These are phyloP conservation scores for Pandion haliaetus DNA, from an alignment of 2,113 vertebrate species.

Conservation along the genomic window DNA sequence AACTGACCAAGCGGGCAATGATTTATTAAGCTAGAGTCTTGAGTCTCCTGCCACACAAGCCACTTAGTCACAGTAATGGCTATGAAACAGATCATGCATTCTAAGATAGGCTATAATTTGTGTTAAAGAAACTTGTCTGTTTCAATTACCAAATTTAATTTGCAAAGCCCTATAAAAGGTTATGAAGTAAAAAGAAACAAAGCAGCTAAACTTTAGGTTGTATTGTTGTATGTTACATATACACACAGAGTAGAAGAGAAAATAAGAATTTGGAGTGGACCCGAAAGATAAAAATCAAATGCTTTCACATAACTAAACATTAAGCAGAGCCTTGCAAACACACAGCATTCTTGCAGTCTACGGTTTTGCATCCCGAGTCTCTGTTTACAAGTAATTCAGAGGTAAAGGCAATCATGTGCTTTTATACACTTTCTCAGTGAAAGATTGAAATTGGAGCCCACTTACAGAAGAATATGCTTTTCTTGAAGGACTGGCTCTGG, in stretches of 20 bases:
- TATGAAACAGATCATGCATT: slow-evolving; percentile 62
- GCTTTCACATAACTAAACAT: background rate
- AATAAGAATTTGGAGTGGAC: background rate
- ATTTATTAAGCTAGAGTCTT: slow-evolving; percentile 58
- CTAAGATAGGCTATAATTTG: slow-evolving; percentile 55
- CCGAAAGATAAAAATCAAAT: background rate
- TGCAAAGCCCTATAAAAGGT: slow-evolving; percentile 46
- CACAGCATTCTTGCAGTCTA: background rate
- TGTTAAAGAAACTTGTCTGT: slow-evolving; percentile 59
- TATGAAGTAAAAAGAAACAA: slow-evolving; percentile 46
- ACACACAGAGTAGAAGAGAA: background rate
- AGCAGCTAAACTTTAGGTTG: slow-evolving; percentile 2
- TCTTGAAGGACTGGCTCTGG: background rate
- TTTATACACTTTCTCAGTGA: background rate
- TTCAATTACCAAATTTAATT: slow-evolving; percentile 64
- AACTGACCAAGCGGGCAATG: slow-evolving; percentile 50
- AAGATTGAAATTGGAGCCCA: background rate
- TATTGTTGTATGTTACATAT: background rate
- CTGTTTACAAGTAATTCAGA: background rate
- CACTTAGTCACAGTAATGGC: slow-evolving; percentile 53
- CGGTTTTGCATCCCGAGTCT: background rate
- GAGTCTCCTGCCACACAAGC: slow-evolving; percentile 45
- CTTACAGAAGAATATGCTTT: background rate
- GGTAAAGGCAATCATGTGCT: background rate
- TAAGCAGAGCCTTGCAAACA: background rate